Conservation (phyloP, 2,113 vertebrate species). For the Myotis davidii region DNA sequence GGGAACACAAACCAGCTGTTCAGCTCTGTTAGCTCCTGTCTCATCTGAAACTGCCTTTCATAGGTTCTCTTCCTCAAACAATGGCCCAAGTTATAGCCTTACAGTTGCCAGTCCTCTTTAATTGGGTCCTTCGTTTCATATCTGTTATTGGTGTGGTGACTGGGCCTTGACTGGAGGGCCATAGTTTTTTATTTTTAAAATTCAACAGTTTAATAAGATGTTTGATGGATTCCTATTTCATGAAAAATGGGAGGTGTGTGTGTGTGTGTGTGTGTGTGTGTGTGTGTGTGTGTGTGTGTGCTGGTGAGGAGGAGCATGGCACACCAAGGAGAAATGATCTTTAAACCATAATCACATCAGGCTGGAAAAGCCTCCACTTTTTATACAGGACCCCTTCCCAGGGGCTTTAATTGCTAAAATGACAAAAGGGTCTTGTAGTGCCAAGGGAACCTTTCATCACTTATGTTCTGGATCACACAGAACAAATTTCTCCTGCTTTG, state of each 20-base stretch:
- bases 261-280: background rate
- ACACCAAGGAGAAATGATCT: background rate
- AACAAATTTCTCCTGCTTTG: slow-evolving; percentile 18
- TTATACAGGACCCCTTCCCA: background rate
- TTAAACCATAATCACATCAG: slow-evolving; percentile 30
- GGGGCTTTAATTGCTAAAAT: slow-evolving; percentile 19
- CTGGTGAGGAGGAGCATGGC: background rate
- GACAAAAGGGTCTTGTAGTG: background rate
- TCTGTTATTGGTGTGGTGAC: slow-evolving; percentile 72
- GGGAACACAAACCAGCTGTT: slow-evolving; percentile 67
- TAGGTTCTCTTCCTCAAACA: slow-evolving; percentile 44
- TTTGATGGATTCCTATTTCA: slow-evolving; percentile 49
- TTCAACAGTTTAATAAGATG: slow-evolving; percentile 3
- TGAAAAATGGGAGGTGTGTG: background rate
- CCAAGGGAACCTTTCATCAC: background rate
- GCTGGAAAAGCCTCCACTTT: slow-evolving; percentile 48
- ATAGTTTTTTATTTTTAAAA: background rate
- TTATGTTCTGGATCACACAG: background rate
- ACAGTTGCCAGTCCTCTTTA: slow-evolving; percentile 65
- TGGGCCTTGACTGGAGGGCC: slow-evolving; percentile 38
- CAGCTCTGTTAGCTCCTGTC: slow-evolving; percentile 19
- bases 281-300: background rate
- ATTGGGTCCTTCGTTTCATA: slow-evolving; percentile 68
- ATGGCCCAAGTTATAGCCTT: slow-evolving; percentile 59
- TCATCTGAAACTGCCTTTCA: slow-evolving; percentile 59